These are phyloP conservation scores for Branchinecta sandiegonensis DNA, from an alignment of 2,888 invertebrate species.

Conservation along the genomic window DNA sequence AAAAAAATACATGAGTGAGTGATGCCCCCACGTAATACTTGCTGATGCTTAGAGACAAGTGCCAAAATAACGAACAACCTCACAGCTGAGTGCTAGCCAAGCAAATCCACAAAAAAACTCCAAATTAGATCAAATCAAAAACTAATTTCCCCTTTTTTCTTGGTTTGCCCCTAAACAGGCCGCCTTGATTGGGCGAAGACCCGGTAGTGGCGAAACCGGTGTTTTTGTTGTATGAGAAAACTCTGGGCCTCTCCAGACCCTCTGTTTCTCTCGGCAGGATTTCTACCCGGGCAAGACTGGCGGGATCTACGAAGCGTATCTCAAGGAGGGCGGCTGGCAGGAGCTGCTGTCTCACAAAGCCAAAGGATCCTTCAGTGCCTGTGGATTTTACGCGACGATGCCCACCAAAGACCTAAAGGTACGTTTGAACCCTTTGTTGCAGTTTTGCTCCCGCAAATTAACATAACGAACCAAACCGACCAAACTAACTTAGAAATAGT, in stretches of 20 bases:
- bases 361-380: slow-evolving; percentile 2
- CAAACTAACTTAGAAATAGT: no score
- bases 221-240: slow-evolving; percentile 1
- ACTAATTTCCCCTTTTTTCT: not conserved
- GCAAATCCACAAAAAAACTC: not conserved
- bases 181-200: not conserved
- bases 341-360: slow-evolving; percentile 3
- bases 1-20: no score
- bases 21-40: not conserved
- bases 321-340: slow-evolving; percentile 7
- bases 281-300: slow-evolving; percentile 21
- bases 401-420: slow-evolving; percentile 13
- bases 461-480: no score
- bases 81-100: not conserved
- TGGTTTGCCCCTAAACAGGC: slow-evolving; percentile 6
- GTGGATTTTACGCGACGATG: slow-evolving; percentile 11
- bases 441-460: no score
- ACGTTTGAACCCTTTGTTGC: not conserved
- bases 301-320: slow-evolving; percentile 20
- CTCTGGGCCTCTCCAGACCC: slow-evolving; percentile 4
- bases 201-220: not conserved
- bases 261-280: slow-evolving; percentile 16
- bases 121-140: not conserved
- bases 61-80: slow-evolving; percentile 10
- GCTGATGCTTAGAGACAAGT: not conserved